Base-by-base conservation (phyloP, 2,888 invertebrate genomes). In the Caenorhabditis virilis region DNA sequence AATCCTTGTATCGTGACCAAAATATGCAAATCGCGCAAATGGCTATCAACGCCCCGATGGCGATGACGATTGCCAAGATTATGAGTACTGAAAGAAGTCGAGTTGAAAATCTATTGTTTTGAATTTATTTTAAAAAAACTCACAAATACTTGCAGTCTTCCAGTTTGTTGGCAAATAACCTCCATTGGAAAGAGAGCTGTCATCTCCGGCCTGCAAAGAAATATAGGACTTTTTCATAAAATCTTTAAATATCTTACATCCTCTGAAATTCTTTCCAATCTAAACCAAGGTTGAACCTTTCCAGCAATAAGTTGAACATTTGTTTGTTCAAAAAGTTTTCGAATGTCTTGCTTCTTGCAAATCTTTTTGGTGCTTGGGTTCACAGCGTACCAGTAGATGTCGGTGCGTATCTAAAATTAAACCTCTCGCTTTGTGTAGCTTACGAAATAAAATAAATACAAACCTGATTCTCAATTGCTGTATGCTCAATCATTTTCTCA, bases 221-320 rank as follows among this genome's bases (percentile, higher is more conserved):
- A 30, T 13, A 13, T 9, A 13, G 13, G 30, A 30, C 13, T 30
- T 30, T 30, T 30, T 13, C n/a, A n/a, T n/a, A 30, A 30, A 30
- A 42, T 43, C 26, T 46, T 36, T 26, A 22, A 16, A 47, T 23
- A 16, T 42, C 67, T 65, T 20, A 61, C 66, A 22, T 73, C 74
- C 26, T 75, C 72, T 7, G 69, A 47, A 39, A 77, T 67, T 9
- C 64, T 52, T 25, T 74, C 76, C 43, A 82, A 52, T 23, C 54
- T 47, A 68, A 82, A 81, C 80, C 78, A 82, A 20, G 82, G 81
- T 59, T 77, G 77, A 39, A 82, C 72, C 59, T 79, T 78, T 27
- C 76, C 78, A 27, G 77, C 72, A 18, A 80, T 68, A 53, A 79
- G 51, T 27, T 75, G 74, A n/a, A 73, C 69, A 11, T 79, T 70